Conservation (phyloP, 2,888 invertebrate genomes). For the Vandiemenella viatica region DNA sequence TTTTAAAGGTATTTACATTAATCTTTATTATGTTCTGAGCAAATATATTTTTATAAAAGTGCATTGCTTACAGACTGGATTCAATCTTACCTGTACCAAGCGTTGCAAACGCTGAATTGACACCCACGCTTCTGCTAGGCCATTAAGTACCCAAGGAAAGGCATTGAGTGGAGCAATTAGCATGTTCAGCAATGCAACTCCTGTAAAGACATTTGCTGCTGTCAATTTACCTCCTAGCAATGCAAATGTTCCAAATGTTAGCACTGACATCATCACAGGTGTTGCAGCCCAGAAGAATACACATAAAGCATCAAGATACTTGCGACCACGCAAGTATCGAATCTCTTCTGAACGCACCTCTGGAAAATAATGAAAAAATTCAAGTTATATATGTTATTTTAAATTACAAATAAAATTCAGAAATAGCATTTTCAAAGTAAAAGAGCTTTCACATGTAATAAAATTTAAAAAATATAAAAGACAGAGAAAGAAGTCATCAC, state of each 20-base stretch:
- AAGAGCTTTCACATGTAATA: too few relatives aligned
- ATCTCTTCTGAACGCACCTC: slow-evolving; percentile 56
- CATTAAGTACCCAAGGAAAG: slow-evolving; percentile 97
- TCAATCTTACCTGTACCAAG: slow-evolving; percentile 58
- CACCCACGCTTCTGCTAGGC: slow-evolving; percentile 89
- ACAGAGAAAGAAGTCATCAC: too few relatives aligned
- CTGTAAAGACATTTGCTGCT: slow-evolving; percentile 84
- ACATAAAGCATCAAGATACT: slow-evolving; percentile 93
- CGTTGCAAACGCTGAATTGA: slow-evolving; percentile 77
- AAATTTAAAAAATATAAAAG: too few relatives aligned
- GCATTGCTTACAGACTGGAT: too few relatives aligned
- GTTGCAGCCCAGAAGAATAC: slow-evolving; percentile 99
- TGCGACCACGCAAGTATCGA: slow-evolving; percentile 63
- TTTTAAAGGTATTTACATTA: too few relatives aligned
- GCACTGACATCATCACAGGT: slow-evolving; percentile 73
- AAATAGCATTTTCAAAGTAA: too few relatives aligned
- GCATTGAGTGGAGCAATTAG: slow-evolving; percentile 89
- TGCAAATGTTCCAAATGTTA: slow-evolving; percentile 68
- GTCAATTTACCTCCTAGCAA: slow-evolving; percentile 62
- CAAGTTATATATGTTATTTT: neutral
- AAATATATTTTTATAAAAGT: too few relatives aligned
- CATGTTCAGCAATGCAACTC: slow-evolving; percentile 89
- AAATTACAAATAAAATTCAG: neutral
- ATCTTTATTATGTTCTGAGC: too few relatives aligned
- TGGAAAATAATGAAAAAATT: slow-evolving; percentile 22